Percentiles rank a stretch among this genome's conserved stretches.
These are phyloP conservation scores for Palythoa grandis DNA, from an alignment of 92 coral and sea anemone genomes.

Conservation along the genomic window DNA sequence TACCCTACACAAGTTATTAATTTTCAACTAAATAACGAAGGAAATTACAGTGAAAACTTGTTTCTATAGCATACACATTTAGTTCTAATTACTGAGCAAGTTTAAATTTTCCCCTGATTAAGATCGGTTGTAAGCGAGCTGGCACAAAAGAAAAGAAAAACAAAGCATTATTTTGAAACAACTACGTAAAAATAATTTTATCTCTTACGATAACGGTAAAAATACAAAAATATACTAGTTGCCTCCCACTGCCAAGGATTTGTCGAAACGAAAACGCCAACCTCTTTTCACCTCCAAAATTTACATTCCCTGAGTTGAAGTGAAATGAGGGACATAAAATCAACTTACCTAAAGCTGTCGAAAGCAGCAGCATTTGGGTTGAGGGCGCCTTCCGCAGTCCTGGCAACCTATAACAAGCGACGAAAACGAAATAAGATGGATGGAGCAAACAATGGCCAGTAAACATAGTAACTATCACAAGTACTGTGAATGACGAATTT, in stretches of 20 bases:
- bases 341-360: slow-evolving; percentile 34
- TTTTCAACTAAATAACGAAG: background rate
- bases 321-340: background rate
- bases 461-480: slow-evolving; percentile 42
- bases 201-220: background rate
- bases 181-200: slow-evolving; percentile 14
- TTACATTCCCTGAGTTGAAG: too few species aligned
- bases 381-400: slow-evolving; percentile 50
- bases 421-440: background rate
- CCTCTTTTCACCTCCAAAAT: background rate
- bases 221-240: background rate
- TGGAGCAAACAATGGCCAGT: slow-evolving; percentile 9
- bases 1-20: background rate
- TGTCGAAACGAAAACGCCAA: background rate
- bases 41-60: background rate
- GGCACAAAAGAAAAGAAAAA: slow-evolving; percentile 21
- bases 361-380: slow-evolving; percentile 47
- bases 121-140: slow-evolving; percentile 2
- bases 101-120: background rate
- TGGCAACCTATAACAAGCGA: slow-evolving; percentile 36
- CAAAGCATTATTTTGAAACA: background rate
- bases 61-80: slow-evolving; percentile 1
- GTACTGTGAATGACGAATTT: slow-evolving; percentile 28
- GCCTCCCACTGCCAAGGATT: background rate
- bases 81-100: slow-evolving; percentile 8